Base-by-base conservation (phyloP, 1,140 invertebrate genomes). In the Cataglyphis hispanica region DNA sequence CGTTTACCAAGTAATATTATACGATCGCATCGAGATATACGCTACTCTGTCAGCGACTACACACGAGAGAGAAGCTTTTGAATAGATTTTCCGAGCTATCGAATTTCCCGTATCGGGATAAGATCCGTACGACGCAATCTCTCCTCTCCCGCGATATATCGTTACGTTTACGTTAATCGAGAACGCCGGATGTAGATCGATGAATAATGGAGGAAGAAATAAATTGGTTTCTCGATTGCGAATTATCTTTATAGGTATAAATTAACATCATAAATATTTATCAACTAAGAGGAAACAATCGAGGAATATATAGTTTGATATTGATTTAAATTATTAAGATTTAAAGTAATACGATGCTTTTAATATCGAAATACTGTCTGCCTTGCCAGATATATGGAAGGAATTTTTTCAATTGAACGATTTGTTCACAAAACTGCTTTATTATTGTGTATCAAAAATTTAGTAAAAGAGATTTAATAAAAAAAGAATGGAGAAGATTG, bases 1-100 rank as follows among this genome's bases (percentile, higher is more conserved):
- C 81, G 72, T 84, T 84, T 84, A 84, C 61, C 81, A 64, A 84
- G 81, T 84, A 84, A 84, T 84, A 84, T 84, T 83, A 83, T 37
- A 83, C 78, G 53, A 74, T 74, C 70, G 10, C 43, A 43, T 19
- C 75, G 37, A 37, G 58, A 63, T 64, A 46, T 31, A 31, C 72
- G 58, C 16, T 34, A 43, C 58, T 53, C 40, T 27, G 27, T 58
- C 53, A 61, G n/a, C 53, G n/a, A 3, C 43, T 50, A 34, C 70
- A 50, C 16, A 50, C 46, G 46, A 50, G 46, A 19, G 81, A 43
- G 43, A 25, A 60, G 43, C 61, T 77, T 66, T 77, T 31, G 70
- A 84, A 66, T 84, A 64, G 40, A 84, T 84, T 84, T 84, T 77
- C 69, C 81, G 72, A 84, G 40, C 72, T 75, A 34, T 84, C 72